Percentiles rank a stretch among this genome's conserved stretches.
Evolutionary conservation across 2,888 invertebrate genomes (phyloP).

Genomic region (Drosophila acutilabella): DNA sequence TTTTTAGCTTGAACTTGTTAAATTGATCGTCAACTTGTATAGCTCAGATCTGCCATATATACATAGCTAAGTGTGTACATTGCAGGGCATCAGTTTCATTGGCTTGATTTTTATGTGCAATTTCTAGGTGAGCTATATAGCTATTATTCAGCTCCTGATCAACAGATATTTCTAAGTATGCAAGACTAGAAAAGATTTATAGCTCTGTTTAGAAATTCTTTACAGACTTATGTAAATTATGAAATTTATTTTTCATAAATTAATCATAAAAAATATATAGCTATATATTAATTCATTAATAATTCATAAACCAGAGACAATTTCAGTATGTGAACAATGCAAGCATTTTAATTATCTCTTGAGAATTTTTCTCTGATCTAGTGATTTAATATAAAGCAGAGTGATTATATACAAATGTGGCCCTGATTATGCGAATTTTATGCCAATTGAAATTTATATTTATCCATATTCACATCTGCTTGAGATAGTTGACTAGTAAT

Average conservation of each 20-base stretch:
- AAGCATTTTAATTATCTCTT: too few species aligned
- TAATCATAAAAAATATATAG: too few species aligned
- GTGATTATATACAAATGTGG: too few species aligned
- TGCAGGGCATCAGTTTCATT: conserved; percentile 36
- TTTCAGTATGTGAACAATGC: too few species aligned
- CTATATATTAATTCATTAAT: too few species aligned
- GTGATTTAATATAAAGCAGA: too few species aligned
- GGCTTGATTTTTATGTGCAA: conserved; percentile 37
- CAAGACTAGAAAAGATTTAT: too few species aligned
- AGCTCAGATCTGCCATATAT: conserved; percentile 16
- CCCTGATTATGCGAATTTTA: too few species aligned
- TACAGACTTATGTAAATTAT: background rate
- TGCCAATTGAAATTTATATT: too few species aligned
- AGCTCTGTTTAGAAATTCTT: background rate
- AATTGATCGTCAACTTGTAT: conserved; percentile 53
- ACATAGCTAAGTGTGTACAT: background rate
- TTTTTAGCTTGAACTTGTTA: conserved; percentile 65
- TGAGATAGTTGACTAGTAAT: background rate
- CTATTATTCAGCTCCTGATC: conserved; percentile 13
- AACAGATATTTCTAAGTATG: too few species aligned
- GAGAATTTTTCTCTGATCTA: too few species aligned
- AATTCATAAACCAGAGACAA: too few species aligned
- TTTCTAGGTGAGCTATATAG: conserved; percentile 1
- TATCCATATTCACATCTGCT: background rate
- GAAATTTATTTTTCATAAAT: background rate